Percentiles rank a stretch among this genome's conserved stretches.
Evolutionary conservation across 1,140 invertebrate species (phyloP).

Genomic region (Probaryconus sp.): DNA sequence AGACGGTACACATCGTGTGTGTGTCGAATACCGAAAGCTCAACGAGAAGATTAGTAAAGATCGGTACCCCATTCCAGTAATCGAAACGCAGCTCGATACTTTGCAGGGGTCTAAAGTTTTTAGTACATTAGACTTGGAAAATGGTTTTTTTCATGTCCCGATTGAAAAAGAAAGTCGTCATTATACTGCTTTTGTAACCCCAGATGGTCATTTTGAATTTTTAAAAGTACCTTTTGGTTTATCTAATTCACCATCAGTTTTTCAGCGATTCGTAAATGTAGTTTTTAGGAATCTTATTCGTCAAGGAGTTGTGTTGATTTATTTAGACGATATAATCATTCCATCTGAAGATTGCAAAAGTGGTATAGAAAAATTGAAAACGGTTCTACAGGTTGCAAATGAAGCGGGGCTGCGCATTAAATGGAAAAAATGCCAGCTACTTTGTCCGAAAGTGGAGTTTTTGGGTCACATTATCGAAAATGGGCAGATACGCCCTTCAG

Average conservation of each 20-base stretch:
- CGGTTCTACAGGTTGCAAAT: not conserved
- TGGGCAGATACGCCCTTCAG: too few species aligned
- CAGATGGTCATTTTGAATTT: constrained; percentile 10
- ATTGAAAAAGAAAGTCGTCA: not conserved
- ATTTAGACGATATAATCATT: constrained; percentile 9
- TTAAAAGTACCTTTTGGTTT: not conserved
- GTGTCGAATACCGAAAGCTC: constrained; percentile 9
- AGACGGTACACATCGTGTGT: constrained; percentile 5
- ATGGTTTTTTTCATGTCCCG: constrained; percentile 1
- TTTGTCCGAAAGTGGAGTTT: not conserved
- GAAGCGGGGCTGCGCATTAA: constrained; percentile 5
- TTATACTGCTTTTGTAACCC: constrained; percentile 1
- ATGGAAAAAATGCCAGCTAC: constrained; percentile 8
- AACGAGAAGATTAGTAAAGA: constrained; percentile 1
- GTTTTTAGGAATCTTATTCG: constrained; percentile 1
- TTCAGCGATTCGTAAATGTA: constrained; percentile 1
- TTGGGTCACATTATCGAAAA: too few species aligned
- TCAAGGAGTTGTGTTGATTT: not conserved
- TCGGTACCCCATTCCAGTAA: constrained; percentile 1
- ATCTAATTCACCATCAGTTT: constrained; percentile 2
- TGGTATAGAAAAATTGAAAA: not conserved
- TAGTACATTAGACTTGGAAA: not conserved
- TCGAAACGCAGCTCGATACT: not conserved
- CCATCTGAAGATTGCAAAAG: not conserved
- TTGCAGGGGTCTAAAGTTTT: not conserved